phyloP scores from a whole-genome alignment of 2,797 vertebrate genomes.

The Lepus townsendii region DNA sequence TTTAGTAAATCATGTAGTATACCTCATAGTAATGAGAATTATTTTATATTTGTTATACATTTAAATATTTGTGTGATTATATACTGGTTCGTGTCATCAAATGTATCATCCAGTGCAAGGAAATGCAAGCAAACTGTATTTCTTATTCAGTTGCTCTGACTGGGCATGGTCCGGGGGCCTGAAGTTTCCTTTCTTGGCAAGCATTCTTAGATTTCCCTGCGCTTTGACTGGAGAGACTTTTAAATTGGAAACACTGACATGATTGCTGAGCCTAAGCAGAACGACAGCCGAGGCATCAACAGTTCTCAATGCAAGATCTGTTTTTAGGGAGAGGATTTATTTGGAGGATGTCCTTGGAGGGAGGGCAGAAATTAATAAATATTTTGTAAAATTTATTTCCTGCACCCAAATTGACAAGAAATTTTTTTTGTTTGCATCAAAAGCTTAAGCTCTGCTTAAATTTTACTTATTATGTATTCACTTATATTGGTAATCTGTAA shows the following conservation, averaged over 20 bases:
- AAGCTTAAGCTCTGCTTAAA: slow-evolving; percentile 32
- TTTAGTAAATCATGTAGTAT: not conserved
- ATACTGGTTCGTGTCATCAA: slow-evolving; percentile 18
- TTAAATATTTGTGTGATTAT: not conserved
- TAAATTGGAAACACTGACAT: not conserved
- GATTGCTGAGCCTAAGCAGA: not conserved
- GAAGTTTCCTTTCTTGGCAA: not conserved
- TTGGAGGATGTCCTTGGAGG: slow-evolving; percentile 17
- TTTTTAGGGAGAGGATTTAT: slow-evolving; percentile 5
- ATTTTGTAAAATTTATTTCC: not conserved
- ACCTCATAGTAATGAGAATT: not conserved
- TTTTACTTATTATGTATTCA: not conserved
- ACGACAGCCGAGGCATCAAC: not conserved
- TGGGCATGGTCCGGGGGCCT: not conserved
- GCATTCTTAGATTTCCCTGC: not conserved
- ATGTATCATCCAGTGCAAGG: not conserved
- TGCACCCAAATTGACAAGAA: slow-evolving; percentile 22
- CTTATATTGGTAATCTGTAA: slow-evolving; percentile 1
- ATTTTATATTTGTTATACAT: not conserved
- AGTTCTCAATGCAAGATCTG: not conserved
- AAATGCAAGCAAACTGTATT: not conserved
- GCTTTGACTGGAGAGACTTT: not conserved
- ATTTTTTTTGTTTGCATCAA: not conserved
- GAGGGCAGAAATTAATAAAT: slow-evolving; percentile 26
- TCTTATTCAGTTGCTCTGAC: not conserved